Base-by-base conservation (phyloP, 2,888 invertebrate species). In the Cantharis lateralis region DNA sequence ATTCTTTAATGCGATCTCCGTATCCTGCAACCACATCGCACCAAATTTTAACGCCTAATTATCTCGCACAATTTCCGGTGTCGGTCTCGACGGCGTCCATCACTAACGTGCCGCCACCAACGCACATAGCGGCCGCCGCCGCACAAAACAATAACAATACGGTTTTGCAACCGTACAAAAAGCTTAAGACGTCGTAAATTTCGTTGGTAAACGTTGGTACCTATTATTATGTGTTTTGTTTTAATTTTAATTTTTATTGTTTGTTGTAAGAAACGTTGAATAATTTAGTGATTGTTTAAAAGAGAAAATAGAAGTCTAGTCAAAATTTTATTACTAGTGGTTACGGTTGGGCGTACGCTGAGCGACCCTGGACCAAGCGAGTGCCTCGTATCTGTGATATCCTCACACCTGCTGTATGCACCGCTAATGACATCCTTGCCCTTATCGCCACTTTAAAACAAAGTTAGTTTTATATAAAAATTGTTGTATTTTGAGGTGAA, bases 141-240 rank as follows among this genome's bases (percentile, higher is more conserved):
- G 90, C 90, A 20, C 86, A 86, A 63, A 85, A 87, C 72, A 87
- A 88, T 82, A 89, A 89, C 82, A 89, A 88, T 81, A 89, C 89
- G 81, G 92, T 92, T 18, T 91, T 95, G 87, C 95, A 95, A 88
- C 96, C 96, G 76, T 96, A 95, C 89, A 96, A 96, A 90, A 96
- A 96, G 90, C 94, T 96, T 93, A 96, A 96, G 91, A 96, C 96
- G 85, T 95, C 94, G 87, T 94, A 94, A 90, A 85, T 79, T 73
- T 48, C n/a, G 71, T 24, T 15, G 15, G 15, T 63, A 68, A 15
- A 62, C 48, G 68, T 68, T 62, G 32, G 68, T 66, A 72, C n/a
- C 26, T 71, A 70, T 64, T 18, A 70, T 16, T 13, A 16, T 48
- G 63, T 64, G 71, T 70, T 74, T 66, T 32, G 28, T 24, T 68